Evolutionary conservation across 2,888 invertebrate genomes (phyloP).

Genomic region (Anarsia innoxiella): DNA sequence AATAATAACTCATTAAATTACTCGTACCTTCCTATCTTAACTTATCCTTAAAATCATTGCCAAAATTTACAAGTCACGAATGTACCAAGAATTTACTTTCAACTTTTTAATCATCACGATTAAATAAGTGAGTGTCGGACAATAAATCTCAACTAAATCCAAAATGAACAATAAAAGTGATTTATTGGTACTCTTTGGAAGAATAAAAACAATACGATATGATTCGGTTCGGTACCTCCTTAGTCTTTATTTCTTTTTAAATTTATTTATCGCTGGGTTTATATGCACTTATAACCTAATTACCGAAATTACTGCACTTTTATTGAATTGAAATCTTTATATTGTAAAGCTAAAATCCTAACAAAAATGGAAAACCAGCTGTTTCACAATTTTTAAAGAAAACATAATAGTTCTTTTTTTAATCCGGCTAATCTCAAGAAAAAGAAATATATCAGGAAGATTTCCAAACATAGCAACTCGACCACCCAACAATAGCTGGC

Average conservation of each 20-base stretch:
- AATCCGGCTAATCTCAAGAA: neutral
- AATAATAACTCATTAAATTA: no score
- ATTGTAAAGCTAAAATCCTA: no score
- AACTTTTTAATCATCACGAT: constrained; percentile 27
- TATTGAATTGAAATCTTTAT: no score
- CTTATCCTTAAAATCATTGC: neutral
- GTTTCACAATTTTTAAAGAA: neutral
- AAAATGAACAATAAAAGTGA: constrained; percentile 31
- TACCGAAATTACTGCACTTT: no score
- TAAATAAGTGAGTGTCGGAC: constrained; percentile 25
- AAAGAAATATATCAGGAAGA: constrained; percentile 8
- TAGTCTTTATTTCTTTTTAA: no score
- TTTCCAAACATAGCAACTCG: constrained; percentile 33
- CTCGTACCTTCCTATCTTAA: no score
- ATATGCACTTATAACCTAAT: no score
- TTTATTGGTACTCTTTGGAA: no score
- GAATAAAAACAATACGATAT: no score
- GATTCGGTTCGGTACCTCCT: no score
- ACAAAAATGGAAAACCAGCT: no score
- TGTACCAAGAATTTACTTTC: constrained; percentile 14
- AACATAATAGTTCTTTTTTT: neutral
- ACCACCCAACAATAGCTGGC: constrained; percentile 54
- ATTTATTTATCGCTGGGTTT: no score
- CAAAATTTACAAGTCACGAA: neutral
- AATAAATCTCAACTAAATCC: constrained; percentile 24